Conservation (phyloP, 2,797 vertebrate species). For the Argya squamiceps region DNA sequence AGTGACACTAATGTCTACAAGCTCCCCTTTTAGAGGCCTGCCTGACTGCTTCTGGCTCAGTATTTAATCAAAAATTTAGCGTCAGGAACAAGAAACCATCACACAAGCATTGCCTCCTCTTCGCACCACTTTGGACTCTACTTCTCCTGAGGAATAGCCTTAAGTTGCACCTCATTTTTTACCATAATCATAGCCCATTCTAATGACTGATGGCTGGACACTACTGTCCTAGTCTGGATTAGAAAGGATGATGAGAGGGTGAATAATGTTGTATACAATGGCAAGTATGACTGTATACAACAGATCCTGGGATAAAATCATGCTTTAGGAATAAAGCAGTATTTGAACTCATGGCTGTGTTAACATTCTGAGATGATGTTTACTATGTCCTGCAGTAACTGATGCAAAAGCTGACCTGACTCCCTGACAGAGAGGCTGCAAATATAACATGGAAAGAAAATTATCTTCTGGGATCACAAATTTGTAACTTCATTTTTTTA, state of each 20-base stretch:
- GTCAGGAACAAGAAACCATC: background rate
- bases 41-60: background rate
- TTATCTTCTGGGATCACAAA: background rate
- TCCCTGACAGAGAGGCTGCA: background rate
- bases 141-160: background rate
- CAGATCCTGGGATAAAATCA: accelerated
- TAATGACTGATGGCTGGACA: background rate
- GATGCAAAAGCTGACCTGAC: background rate
- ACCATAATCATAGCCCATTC: background rate
- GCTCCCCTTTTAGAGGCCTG: background rate
- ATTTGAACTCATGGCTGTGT: background rate
- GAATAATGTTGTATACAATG: background rate
- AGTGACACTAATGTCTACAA: background rate
- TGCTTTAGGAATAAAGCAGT: background rate
- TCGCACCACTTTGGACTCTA: background rate
- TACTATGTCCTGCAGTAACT: background rate
- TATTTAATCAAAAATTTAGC: background rate
- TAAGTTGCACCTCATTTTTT: background rate
- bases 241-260: background rate
- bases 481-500: background rate
- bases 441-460: background rate
- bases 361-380: background rate
- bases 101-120: background rate
- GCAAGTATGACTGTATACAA: background rate
- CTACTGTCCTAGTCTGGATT: background rate